A percentile compares a stretch with the other conserved stretches of the same genome.
These are phyloP conservation scores for Abramis brama DNA, from an alignment of 2,113 vertebrate species.

Conservation along the genomic window DNA sequence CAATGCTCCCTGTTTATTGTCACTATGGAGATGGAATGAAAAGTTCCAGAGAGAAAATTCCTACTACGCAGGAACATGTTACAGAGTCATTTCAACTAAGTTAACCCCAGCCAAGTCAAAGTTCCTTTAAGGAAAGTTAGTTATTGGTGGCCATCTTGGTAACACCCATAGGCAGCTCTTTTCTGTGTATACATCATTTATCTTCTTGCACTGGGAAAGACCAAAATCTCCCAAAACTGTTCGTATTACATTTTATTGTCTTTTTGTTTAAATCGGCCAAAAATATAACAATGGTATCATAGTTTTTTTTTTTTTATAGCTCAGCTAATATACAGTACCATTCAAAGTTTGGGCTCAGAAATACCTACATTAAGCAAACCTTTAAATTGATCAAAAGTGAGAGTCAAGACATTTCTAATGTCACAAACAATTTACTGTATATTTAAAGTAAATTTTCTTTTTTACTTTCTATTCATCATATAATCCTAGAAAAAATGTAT, in stretches of 20 bases:
- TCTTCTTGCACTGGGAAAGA: too few species aligned
- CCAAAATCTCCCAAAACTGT: too few species aligned
- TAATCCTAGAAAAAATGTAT: background rate
- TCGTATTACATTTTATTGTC: too few species aligned
- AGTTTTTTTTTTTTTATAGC: too few species aligned
- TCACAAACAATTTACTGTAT: background rate
- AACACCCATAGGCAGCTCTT: too few species aligned
- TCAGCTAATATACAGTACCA: too few species aligned
- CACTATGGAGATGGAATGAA: conserved; percentile 40
- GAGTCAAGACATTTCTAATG: background rate
- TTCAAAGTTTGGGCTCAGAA: background rate
- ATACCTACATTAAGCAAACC: too few species aligned
- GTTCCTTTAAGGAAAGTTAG: too few species aligned
- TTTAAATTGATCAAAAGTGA: background rate
- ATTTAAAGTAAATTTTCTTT: background rate
- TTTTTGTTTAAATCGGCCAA: too few species aligned
- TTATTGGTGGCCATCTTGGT: too few species aligned
- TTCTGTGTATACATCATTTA: too few species aligned
- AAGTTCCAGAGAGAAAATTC: conserved; percentile 22
- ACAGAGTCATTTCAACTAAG: background rate
- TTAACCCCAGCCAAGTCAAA: background rate
- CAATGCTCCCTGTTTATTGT: conserved; percentile 25
- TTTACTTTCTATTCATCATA: background rate
- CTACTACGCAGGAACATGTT: conserved; percentile 15
- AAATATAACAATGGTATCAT: too few species aligned